Base-by-base conservation (phyloP, 2,888 invertebrate species). In the Drosophila kuntzei region DNA sequence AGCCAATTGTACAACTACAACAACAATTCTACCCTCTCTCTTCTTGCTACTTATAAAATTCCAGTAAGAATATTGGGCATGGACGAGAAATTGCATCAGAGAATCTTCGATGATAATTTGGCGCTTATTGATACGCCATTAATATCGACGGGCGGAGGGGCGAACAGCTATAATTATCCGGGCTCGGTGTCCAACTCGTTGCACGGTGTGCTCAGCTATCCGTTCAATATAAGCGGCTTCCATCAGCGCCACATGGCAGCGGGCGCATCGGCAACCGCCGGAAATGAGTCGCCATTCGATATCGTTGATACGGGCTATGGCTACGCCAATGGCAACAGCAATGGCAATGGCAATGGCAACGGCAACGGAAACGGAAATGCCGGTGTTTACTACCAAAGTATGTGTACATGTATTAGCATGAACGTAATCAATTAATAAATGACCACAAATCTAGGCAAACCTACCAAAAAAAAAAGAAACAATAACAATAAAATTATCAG, bases 1-100 rank as follows among this genome's bases (percentile, higher is more conserved):
- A 47, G 63, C 66, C 71, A 79, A 34, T 76, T 66, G 60, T 61
- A 82, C 70, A 63, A 67, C 83, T 73, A 82, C 86, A 73, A 88
- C 86, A 80, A 83, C 76, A 65, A 80, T 78, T 86, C 89, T 89
- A 85, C 90, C 86, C 78, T 85, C 89, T 89, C 80, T 85, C 87
- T 88, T 88, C 80, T 86, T 85, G 89, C 83, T 81, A 86, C 73
- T 74, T 80, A 39, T 39, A 87, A 83, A 89, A 89, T 92, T 92
- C 79, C 92, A 92, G 92, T 92, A 89, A 91, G 92, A 91, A 88
- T 92, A 80, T 92, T 92, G 92, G 92, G 92, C 89, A 91, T 92
- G 92, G 92, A 92, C 91, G 92, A 92, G 78, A 92, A 87, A 87
- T 90, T 91, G 84, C 92, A 92, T 90, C 92, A 91, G 89, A 91